Percentiles rank a stretch among this genome's conserved stretches.
These are phyloP conservation scores for Psilopsiagon aymara DNA, from an alignment of 2,113 vertebrate genomes.

Conservation along the genomic window DNA sequence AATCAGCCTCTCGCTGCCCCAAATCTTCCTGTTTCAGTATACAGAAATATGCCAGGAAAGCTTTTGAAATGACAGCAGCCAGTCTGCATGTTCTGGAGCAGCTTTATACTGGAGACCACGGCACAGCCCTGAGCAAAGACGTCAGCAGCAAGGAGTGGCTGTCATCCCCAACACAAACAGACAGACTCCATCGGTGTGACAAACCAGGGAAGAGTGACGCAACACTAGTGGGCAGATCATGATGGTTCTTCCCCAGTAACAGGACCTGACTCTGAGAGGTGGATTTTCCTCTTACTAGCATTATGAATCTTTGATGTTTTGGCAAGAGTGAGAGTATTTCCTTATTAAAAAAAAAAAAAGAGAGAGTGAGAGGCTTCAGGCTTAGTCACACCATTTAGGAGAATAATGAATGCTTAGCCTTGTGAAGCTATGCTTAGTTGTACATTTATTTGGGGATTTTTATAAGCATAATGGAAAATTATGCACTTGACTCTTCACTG, in stretches of 20 bases:
- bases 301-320: not conserved
- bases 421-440: not conserved
- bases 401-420: not conserved
- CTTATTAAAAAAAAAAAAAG: not conserved
- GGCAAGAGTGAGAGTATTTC: not conserved
- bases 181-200: not conserved
- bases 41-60: not conserved
- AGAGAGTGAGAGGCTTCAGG: not conserved
- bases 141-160: not conserved
- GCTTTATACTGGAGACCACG: not conserved
- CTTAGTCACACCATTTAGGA: not conserved
- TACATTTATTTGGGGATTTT: constrained; percentile 17
- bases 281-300: not conserved
- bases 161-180: not conserved
- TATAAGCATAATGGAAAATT: constrained; percentile 12
- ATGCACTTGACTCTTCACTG: not conserved
- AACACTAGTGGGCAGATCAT: not conserved
- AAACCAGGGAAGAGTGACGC: not conserved
- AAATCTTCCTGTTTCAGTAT: not conserved
- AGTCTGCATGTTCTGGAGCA: not conserved
- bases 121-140: constrained; percentile 18
- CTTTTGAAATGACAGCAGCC: not conserved
- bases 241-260: not conserved
- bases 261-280: not conserved
- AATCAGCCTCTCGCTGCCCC: not conserved